These are phyloP conservation scores for Apis laboriosa DNA, from an alignment of 1,140 invertebrate genomes.

Conservation along the genomic window DNA sequence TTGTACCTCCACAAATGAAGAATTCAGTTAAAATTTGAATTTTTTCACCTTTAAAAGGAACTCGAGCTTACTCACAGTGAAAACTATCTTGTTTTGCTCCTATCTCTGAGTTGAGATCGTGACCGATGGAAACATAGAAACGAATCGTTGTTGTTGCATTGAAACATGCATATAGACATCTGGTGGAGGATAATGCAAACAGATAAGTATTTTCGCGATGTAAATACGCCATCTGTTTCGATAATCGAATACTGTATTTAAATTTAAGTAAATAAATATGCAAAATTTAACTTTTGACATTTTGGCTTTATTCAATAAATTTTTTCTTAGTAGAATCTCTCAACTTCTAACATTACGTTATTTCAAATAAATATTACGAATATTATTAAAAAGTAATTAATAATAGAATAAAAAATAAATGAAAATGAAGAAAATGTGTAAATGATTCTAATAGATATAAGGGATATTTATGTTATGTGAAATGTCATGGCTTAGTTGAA, in stretches of 20 bases:
- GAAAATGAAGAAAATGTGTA: too few species aligned
- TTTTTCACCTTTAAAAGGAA: neutral
- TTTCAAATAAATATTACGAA: neutral
- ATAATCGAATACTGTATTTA: neutral
- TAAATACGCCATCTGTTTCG: neutral
- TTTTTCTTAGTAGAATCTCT: neutral
- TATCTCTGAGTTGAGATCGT: neutral
- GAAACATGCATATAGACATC: neutral
- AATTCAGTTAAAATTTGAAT: neutral
- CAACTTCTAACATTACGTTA: too few species aligned
- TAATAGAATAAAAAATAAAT: too few species aligned
- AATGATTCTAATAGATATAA: too few species aligned
- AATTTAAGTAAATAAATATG: neutral
- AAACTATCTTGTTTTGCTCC: conserved; percentile 8
- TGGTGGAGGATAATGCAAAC: neutral
- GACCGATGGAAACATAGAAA: neutral
- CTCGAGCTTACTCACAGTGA: neutral
- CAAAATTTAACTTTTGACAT: neutral
- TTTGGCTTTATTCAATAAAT: neutral
- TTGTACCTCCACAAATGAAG: neutral
- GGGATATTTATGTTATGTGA: neutral
- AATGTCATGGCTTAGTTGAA: neutral
- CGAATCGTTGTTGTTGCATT: neutral
- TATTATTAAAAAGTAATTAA: neutral
- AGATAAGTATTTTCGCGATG: accelerated